phyloP scores from a whole-genome alignment of 2,113 vertebrate genomes.

The Melanostigma gelatinosum region DNA sequence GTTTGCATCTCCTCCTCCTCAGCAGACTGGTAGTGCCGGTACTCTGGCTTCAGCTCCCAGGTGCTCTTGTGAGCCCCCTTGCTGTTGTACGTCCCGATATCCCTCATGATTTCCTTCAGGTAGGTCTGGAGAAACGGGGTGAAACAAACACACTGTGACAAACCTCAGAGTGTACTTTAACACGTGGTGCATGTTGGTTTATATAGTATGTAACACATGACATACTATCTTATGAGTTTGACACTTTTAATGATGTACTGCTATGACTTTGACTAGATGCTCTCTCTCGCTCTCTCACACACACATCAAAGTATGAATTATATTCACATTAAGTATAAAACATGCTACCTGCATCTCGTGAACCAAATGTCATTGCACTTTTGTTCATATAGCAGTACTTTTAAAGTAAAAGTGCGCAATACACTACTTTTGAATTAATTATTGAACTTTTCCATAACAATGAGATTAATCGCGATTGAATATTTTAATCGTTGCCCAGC shows the following conservation, averaged over 20 bases:
- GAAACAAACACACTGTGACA: neutral
- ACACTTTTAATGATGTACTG: neutral
- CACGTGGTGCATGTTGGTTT: neutral
- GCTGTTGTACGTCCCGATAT: slow-evolving; percentile 94
- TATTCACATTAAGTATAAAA: too few species aligned
- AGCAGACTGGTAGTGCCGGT: slow-evolving; percentile 91
- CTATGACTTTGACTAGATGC: too few species aligned
- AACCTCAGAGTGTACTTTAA: neutral
- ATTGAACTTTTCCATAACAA: too few species aligned
- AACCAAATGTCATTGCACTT: too few species aligned
- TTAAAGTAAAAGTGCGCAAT: too few species aligned
- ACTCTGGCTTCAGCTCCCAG: slow-evolving; percentile 97
- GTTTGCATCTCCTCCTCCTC: slow-evolving; percentile 84
- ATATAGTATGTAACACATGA: neutral
- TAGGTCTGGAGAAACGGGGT: slow-evolving; percentile 83
- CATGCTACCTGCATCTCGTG: too few species aligned
- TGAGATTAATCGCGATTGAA: too few species aligned
- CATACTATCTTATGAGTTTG: neutral
- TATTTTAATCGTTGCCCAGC: too few species aligned
- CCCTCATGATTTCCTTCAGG: slow-evolving; percentile 95
- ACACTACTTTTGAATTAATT: too few species aligned
- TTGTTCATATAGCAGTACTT: too few species aligned
- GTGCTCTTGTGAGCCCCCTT: slow-evolving; percentile 97
- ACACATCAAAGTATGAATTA: too few species aligned
- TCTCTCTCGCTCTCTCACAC: too few species aligned